These are phyloP conservation scores for Acipenser oxyrinchus DNA, from an alignment of 2,797 vertebrate genomes.

Conservation along the genomic window DNA sequence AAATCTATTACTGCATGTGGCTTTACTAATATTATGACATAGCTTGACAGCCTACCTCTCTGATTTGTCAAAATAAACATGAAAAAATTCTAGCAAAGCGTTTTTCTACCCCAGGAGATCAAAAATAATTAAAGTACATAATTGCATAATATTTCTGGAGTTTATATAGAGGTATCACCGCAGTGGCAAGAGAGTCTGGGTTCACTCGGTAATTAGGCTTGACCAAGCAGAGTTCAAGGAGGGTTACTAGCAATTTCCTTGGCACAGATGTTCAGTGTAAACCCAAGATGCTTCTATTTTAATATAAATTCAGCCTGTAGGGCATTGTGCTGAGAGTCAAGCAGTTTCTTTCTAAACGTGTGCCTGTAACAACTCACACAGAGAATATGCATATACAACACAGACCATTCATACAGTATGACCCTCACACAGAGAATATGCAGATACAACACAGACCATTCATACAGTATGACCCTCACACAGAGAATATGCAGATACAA, in stretches of 20 bases:
- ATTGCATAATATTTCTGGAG: slow-evolving; percentile 20
- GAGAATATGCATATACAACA: no score
- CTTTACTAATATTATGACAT: neutral
- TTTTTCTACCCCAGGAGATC: slow-evolving; percentile 18
- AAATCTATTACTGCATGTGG: neutral
- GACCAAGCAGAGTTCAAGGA: slow-evolving; percentile 19
- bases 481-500: no score
- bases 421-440: no score
- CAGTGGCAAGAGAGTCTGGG: neutral
- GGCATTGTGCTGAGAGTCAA: no score
- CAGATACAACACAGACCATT: no score
- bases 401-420: no score
- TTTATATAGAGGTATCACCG: neutral
- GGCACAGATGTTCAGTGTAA: neutral
- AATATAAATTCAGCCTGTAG: no score
- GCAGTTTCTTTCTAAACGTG: no score
- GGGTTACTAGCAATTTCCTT: slow-evolving; percentile 22
- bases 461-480: no score
- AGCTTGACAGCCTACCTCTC: neutral
- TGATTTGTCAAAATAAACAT: slow-evolving; percentile 3
- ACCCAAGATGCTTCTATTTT: no score
- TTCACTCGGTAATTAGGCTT: slow-evolving; percentile 21
- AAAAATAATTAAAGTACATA: slow-evolving; percentile 25
- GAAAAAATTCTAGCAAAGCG: slow-evolving; percentile 20
- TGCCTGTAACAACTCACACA: no score